Evolutionary conservation across 1,140 invertebrate species (phyloP).

Genomic region (Melanaphis sacchari): DNA sequence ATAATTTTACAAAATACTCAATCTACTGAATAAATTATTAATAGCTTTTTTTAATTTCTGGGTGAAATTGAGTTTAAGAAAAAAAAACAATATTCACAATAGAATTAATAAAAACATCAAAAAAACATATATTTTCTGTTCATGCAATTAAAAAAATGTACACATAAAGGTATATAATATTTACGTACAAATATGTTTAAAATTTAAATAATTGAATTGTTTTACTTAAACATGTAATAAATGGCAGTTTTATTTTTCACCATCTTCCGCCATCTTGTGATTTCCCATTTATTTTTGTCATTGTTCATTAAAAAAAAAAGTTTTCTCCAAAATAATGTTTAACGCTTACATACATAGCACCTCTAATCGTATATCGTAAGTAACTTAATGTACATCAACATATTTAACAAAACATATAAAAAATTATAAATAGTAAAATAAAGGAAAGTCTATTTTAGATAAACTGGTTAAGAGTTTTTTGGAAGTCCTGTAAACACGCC

Average conservation of each 20-base stretch:
- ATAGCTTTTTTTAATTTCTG: not conserved
- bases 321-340: not conserved
- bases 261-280: not conserved
- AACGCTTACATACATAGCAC: constrained; percentile 46
- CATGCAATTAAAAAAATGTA: not conserved
- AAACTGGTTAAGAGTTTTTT: constrained; percentile 80
- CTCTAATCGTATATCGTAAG: constrained; percentile 15
- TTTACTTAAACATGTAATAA: not conserved
- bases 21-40: not conserved
- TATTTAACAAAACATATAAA: constrained; percentile 19
- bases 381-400: constrained; percentile 9
- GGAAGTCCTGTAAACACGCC: constrained; percentile 86
- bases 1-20: not conserved
- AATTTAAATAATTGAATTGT: constrained; percentile 14
- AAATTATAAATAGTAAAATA: not conserved
- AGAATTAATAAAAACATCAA: constrained; percentile 10
- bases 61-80: not conserved
- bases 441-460: constrained; percentile 65
- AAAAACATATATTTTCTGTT: constrained; percentile 11
- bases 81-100: not conserved
- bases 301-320: not conserved
- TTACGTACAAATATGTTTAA: not conserved
- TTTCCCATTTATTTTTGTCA: not conserved
- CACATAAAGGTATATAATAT: constrained; percentile 9
- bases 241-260: not conserved